Conservation (phyloP, 2,888 invertebrate species). For the Noctua comes region DNA sequence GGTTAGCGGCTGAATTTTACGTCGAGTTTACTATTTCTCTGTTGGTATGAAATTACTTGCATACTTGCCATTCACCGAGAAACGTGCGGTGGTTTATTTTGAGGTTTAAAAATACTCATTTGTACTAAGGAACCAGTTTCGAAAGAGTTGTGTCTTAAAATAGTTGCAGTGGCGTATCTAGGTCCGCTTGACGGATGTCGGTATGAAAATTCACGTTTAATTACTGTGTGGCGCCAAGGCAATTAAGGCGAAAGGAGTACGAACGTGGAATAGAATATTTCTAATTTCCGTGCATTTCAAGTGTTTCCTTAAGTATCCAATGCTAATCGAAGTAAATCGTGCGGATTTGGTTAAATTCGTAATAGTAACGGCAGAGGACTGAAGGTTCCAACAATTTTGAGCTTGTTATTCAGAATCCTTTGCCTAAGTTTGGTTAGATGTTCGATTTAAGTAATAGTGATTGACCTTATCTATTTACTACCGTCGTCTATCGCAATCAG, state of each 20-base stretch:
- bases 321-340: slow-evolving; percentile 42
- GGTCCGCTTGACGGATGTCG: slow-evolving; percentile 54
- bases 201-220: slow-evolving; percentile 63
- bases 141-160: slow-evolving; percentile 50
- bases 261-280: slow-evolving; percentile 64
- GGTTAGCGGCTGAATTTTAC: slow-evolving; percentile 76
- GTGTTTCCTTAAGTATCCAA: slow-evolving; percentile 29
- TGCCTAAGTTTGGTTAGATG: too few species aligned
- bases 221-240: slow-evolving; percentile 62
- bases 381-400: neutral
- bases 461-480: neutral
- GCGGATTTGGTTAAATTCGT: slow-evolving; percentile 18
- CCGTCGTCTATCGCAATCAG: neutral
- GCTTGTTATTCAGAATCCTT: neutral
- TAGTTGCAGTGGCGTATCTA: slow-evolving; percentile 54
- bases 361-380: neutral
- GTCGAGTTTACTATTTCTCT: slow-evolving; percentile 76
- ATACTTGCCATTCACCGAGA: slow-evolving; percentile 74
- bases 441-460: neutral
- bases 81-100: slow-evolving; percentile 69
- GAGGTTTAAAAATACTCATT: slow-evolving; percentile 67
- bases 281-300: slow-evolving; percentile 59
- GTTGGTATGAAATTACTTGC: slow-evolving; percentile 73
- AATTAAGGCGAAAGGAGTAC: slow-evolving; percentile 58
- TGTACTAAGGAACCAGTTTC: slow-evolving; percentile 68